Percentiles rank a stretch among this genome's conserved stretches.
These are phyloP conservation scores for Elephas maximus DNA, from an alignment of 2,113 vertebrate species.

Conservation along the genomic window DNA sequence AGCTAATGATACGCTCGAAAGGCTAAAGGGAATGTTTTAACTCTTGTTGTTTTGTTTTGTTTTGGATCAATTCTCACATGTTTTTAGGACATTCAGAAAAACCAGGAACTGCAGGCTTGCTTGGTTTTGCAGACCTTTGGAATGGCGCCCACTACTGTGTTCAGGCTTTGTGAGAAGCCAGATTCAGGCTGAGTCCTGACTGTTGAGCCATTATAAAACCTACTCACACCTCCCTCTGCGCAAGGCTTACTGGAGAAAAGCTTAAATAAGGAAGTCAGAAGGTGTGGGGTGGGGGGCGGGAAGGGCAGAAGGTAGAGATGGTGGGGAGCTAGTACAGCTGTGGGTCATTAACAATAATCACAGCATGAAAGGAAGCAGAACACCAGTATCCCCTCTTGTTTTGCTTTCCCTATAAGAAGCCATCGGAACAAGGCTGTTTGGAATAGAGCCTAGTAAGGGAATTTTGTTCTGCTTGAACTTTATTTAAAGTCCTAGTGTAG, in stretches of 20 bases:
- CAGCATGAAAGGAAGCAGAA: conserved; percentile 48
- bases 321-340: conserved; percentile 52
- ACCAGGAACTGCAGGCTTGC: not conserved
- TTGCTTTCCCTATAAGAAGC: conserved; percentile 48
- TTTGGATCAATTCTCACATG: not conserved
- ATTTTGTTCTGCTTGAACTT: conserved; percentile 63
- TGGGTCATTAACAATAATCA: conserved; percentile 69
- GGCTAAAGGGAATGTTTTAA: not conserved
- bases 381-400: not conserved
- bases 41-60: not conserved
- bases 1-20: not conserved
- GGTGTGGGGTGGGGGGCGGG: not conserved
- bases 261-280: not conserved
- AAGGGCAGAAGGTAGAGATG: conserved; percentile 42
- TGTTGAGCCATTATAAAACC: not conserved
- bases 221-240: not conserved
- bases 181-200: not conserved
- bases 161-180: conserved; percentile 38
- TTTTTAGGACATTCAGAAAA: not conserved
- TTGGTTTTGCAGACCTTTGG: not conserved
- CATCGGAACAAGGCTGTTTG: conserved; percentile 67
- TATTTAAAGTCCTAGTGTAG: conserved; percentile 56
- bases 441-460: conserved; percentile 19
- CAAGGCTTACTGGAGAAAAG: not conserved
- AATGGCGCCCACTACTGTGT: not conserved